These are phyloP conservation scores for Nasonia oneida DNA, from an alignment of 2,888 invertebrate species.

Conservation along the genomic window DNA sequence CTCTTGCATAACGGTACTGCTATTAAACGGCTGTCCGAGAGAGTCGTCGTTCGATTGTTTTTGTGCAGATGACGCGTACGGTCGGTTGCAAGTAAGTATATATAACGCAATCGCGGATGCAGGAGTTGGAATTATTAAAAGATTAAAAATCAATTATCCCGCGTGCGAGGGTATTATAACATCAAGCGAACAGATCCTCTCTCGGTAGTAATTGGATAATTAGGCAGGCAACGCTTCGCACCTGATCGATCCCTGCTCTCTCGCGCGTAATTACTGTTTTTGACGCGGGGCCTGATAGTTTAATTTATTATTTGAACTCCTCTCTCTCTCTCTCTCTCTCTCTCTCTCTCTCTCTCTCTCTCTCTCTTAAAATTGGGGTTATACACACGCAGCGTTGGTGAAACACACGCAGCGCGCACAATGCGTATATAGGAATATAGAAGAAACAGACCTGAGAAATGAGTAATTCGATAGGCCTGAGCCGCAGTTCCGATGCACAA, in stretches of 20 bases:
- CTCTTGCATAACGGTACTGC: neutral
- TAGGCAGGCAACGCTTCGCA: neutral
- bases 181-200: neutral
- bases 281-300: slow-evolving; percentile 55
- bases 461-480: slow-evolving; percentile 73
- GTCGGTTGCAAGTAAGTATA: neutral
- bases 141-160: slow-evolving; percentile 5
- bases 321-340: neutral
- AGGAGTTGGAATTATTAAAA: neutral
- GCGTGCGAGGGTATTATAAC: neutral
- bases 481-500: slow-evolving; percentile 72
- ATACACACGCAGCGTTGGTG: neutral
- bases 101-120: neutral
- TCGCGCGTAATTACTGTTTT: slow-evolving; percentile 48
- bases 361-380: slow-evolving; percentile 31
- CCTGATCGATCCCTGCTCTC: neutral
- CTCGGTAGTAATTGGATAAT: slow-evolving; percentile 18
- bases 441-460: slow-evolving; percentile 59
- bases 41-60: neutral
- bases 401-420: neutral
- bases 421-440: slow-evolving; percentile 19
- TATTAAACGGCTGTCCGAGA: neutral
- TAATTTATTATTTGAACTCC: slow-evolving; percentile 67
- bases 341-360: slow-evolving; percentile 49
- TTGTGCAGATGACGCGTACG: neutral